Percentiles rank a stretch among this genome's conserved stretches.
Evolutionary conservation across 1,140 invertebrate genomes (phyloP).

Genomic region (Delia radicum): DNA sequence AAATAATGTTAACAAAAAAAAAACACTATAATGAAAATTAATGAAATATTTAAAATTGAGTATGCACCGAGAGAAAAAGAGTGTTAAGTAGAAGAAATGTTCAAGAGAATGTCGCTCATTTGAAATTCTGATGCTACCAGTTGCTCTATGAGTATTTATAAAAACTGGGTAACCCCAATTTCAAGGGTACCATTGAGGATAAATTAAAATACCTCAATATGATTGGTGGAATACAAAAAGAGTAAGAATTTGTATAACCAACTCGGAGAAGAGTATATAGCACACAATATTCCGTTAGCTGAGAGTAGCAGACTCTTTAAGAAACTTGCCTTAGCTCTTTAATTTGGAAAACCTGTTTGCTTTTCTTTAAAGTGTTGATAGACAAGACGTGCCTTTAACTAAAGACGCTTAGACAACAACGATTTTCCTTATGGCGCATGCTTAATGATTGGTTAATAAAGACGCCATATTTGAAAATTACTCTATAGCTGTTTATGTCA

Average conservation of each 20-base stretch:
- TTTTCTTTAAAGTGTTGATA: neutral
- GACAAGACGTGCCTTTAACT: constrained; percentile 12
- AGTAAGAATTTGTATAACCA: neutral
- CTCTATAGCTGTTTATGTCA: constrained; percentile 13
- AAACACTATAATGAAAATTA: neutral
- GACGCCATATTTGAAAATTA: constrained; percentile 56
- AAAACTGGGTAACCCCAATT: constrained; percentile 19
- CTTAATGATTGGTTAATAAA: constrained; percentile 54
- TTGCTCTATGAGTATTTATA: neutral
- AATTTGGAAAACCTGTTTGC: neutral
- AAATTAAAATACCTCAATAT: neutral
- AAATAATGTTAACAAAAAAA: neutral
- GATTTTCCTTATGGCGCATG: constrained; percentile 40
- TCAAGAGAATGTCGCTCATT: neutral
- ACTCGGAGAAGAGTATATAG: neutral
- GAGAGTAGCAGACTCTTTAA: neutral
- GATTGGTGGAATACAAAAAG: neutral
- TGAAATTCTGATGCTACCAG: constrained; percentile 4
- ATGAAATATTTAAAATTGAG: neutral
- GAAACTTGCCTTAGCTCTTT: neutral
- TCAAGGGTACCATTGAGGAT: constrained; percentile 4
- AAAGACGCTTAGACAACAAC: constrained; percentile 4
- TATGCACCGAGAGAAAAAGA: neutral
- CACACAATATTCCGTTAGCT: neutral
- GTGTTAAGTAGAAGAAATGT: neutral